Evolutionary conservation across 1,140 invertebrate genomes (phyloP).

Genomic region (Maniola jurtina): DNA sequence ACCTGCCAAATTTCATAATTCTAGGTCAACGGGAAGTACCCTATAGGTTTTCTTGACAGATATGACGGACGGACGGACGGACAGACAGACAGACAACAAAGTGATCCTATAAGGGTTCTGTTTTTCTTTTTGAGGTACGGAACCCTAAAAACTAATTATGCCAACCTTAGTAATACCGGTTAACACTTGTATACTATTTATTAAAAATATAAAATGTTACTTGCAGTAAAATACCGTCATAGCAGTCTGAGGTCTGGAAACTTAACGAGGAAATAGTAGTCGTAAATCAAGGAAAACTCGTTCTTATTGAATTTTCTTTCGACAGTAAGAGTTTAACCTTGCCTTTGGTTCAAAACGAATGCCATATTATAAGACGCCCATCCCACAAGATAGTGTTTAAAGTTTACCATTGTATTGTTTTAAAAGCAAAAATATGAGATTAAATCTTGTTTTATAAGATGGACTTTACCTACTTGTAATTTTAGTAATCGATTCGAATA

Average conservation of each 20-base stretch:
- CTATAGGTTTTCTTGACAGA: no score
- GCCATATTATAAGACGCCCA: neutral
- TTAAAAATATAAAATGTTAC: conserved; percentile 25
- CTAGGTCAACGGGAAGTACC: no score
- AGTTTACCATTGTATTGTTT: neutral
- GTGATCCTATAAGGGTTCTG: no score
- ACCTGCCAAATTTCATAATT: no score
- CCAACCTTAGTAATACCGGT: neutral
- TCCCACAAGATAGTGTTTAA: neutral
- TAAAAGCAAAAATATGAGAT: neutral
- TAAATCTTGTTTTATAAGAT: no score
- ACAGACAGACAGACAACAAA: no score
- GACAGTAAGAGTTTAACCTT: conserved; percentile 56
- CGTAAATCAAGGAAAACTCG: conserved; percentile 74
- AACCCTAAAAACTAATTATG: no score
- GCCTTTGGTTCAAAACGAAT: conserved; percentile 63
- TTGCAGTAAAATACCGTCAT: conserved; percentile 54
- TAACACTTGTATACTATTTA: no score
- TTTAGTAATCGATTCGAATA: neutral
- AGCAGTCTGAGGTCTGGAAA: conserved; percentile 55
- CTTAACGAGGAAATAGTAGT: conserved; percentile 75
- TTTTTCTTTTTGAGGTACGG: no score
- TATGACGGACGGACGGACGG: no score
- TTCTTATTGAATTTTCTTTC: conserved; percentile 75
- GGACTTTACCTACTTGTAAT: neutral